A percentile compares a stretch with the other conserved stretches of the same genome.
phyloP scores from a whole-genome alignment of 2,113 vertebrate genomes.

The Cryptomyrus ogoouensis region DNA sequence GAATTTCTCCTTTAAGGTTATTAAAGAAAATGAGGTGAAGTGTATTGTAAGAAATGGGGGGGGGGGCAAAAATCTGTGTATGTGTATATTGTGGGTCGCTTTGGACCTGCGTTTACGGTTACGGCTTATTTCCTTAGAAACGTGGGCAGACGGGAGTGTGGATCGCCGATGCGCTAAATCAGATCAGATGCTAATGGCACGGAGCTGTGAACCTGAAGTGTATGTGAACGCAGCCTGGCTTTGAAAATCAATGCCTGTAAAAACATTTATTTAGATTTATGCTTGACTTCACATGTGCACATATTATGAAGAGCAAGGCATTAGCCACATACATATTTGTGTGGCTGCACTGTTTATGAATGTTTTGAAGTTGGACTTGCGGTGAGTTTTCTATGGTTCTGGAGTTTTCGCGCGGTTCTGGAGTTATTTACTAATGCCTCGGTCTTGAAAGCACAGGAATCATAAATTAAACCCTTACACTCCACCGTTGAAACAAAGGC shows the following conservation, averaged over 20 bases:
- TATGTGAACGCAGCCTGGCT: neutral
- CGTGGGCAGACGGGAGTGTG: neutral
- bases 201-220: neutral
- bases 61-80: neutral
- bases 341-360: neutral
- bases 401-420: neutral
- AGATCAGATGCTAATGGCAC: neutral
- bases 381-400: neutral
- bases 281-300: neutral
- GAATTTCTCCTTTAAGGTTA: neutral
- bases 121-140: neutral
- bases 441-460: neutral
- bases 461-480: neutral
- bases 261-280: slow-evolving; percentile 6
- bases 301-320: neutral
- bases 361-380: neutral
- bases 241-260: neutral
- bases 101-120: neutral
- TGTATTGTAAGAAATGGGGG: neutral
- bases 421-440: neutral
- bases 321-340: neutral
- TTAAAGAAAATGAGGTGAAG: neutral
- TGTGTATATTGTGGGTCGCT: neutral
- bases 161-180: neutral
- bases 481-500: neutral